phyloP scores from a whole-genome alignment of 2,797 vertebrate species.

The Oophaga sylvatica region DNA sequence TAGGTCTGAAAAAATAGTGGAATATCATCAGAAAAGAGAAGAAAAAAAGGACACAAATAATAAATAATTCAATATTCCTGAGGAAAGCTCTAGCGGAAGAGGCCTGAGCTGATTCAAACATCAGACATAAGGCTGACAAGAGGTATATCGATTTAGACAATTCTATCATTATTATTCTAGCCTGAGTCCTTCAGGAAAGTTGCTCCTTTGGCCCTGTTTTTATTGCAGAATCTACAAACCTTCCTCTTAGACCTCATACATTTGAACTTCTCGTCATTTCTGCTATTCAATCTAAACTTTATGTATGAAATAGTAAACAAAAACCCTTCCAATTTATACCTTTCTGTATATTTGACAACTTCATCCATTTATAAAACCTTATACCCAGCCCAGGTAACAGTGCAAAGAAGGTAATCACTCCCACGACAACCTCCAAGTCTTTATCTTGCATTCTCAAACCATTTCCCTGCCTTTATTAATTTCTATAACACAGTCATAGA shows the following conservation, averaged over 20 bases:
- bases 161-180: slow-evolving; percentile 84
- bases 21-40: slow-evolving; percentile 74
- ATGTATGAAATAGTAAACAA: slow-evolving; percentile 66
- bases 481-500: neutral
- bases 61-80: slow-evolving; percentile 86
- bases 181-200: slow-evolving; percentile 75
- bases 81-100: slow-evolving; percentile 80
- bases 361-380: neutral
- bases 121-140: slow-evolving; percentile 81
- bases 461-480: neutral
- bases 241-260: slow-evolving; percentile 68
- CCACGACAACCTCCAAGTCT: neutral
- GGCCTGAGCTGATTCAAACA: slow-evolving; percentile 82
- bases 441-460: neutral
- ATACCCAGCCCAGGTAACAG: neutral
- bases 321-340: slow-evolving; percentile 59
- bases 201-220: slow-evolving; percentile 75
- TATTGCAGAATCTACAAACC: slow-evolving; percentile 74
- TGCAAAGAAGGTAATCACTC: neutral
- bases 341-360: neutral
- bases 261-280: slow-evolving; percentile 73
- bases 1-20: slow-evolving; percentile 69
- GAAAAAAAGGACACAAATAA: slow-evolving; percentile 78
- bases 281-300: slow-evolving; percentile 71
- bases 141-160: slow-evolving; percentile 83